Evolutionary conservation across 2,797 vertebrate genomes (phyloP), one percentile per base, ranked within the genome.

Genomic region (Rhynchotus rufescens): DNA sequence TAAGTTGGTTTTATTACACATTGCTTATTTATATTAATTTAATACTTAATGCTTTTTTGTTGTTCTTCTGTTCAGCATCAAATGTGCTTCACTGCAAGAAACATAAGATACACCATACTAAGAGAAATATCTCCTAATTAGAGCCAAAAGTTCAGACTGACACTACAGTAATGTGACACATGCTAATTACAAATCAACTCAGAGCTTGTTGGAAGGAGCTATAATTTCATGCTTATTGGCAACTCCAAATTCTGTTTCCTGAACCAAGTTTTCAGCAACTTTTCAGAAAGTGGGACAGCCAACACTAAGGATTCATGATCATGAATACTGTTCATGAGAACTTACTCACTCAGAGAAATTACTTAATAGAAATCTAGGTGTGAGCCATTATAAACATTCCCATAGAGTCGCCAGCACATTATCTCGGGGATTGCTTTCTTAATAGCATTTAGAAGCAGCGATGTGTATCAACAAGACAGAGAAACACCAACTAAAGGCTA

Each of bases 141-240:
- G 30, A 74, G 6, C n/a, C 49, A 74, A 84, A 84, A 16, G 5
- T 77, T 84, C 61, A 66, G 60, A 71, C 14, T 69, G 71, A 81
- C 28, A 64, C 60, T 88, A 64, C 38, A 86, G 81, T 76, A 92
- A 54, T 42, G 26, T 82, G 80, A 67, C 88, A 87, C n/a, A 34
- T 3, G 2, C 8, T 86, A 66, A 89, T 64, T 0, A 0, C 30
- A 89, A 88, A 84, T 79, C 83, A 84, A 86, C 42, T 26, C 69
- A 81, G 30, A 77, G 11, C 21, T 88, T 40, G 38, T 60, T 80
- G 49, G 65, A 90, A 84, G 23, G 20, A 67, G 3, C 4, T 67
- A 12, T 45, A 74, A 61, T 89, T 91, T 79, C 74, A 87, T 80
- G 61, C 80, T 92, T 60, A 34, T 59, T 81, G 60, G 5, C 20